Base-by-base conservation (phyloP, 1,140 invertebrate genomes). In the Lepidurus apus region DNA sequence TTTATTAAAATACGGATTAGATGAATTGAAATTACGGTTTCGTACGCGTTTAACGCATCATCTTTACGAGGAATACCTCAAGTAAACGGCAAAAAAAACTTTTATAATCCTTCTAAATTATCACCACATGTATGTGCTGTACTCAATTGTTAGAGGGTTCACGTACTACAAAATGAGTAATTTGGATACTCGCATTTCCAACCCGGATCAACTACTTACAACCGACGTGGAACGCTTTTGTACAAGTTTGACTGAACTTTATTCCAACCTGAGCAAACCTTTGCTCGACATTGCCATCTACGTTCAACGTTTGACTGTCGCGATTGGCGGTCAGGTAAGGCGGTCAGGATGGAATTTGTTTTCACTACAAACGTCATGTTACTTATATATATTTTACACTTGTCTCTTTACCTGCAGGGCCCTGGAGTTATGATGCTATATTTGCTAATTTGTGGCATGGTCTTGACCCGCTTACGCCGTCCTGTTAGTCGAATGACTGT, bases 111-210 rank as follows among this genome's bases (percentile, higher is more conserved):
- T 47, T 11, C 53, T 17, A 26, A 43, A 80, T 79, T 82, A 83
- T 79, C 80, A 82, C 34, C 34, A 47, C 11, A 76, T 76, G 1
- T 44, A 47, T 42, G 7, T n/a, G 24, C 21, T 44, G 21, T 17
- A 24, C 47, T n/a, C 8, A 65, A 42, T 82, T 88, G 88, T n/a
- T 86, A 95, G 93, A 82, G 93, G 93, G 74, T 96, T 96, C 83
- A 99, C 96, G 1, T 99, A 96, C 85, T 99, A 99, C 85, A 94
- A 97, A 88, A 96, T 99, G 91, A 93, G 91, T 79, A 98, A 98
- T 87, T 87, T 98, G 82, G 96, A 98, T 85, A 96, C 93, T 82
- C 87, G 95, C 83, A 97, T 98, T 85, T 89, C 95, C 7, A 99
- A 99, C 88, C 92, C 96, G 21, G 98, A 99, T 87, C 97, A 99